A percentile compares a stretch with the other conserved stretches of the same genome.
Evolutionary conservation across 2,797 vertebrate species (phyloP).

Genomic region (Enteromius anoplus): DNA sequence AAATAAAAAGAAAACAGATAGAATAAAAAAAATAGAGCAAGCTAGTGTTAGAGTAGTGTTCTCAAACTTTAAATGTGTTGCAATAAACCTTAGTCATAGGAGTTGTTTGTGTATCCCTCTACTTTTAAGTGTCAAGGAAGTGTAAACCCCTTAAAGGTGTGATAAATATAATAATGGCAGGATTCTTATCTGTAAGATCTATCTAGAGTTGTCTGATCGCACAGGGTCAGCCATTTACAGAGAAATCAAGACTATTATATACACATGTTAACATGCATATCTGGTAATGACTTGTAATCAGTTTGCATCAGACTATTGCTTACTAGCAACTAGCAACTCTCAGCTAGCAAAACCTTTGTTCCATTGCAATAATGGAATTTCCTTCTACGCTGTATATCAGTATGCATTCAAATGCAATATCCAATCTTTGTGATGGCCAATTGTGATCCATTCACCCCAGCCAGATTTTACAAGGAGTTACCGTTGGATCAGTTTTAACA

Average conservation of each 20-base stretch:
- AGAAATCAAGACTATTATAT: background rate
- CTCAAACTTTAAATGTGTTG: no score
- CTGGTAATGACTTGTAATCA: background rate
- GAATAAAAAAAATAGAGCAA: no score
- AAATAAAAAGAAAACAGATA: no score
- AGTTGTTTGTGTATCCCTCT: background rate
- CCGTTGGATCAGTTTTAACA: background rate
- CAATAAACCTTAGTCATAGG: no score
- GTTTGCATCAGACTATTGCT: background rate
- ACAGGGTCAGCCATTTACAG: background rate
- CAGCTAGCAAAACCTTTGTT: background rate
- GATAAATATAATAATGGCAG: background rate
- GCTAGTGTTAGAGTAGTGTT: no score
- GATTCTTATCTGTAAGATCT: background rate
- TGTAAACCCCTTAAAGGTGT: background rate
- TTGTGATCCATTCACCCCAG: background rate
- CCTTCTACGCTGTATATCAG: background rate
- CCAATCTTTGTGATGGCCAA: background rate
- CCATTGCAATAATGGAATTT: background rate
- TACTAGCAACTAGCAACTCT: background rate
- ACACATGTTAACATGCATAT: background rate
- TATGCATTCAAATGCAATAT: conserved; percentile 4
- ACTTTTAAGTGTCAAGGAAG: background rate
- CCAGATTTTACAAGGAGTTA: background rate
- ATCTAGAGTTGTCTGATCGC: background rate